Base-by-base conservation (phyloP, 2,888 invertebrate species). In the Mythimna loreyi region DNA sequence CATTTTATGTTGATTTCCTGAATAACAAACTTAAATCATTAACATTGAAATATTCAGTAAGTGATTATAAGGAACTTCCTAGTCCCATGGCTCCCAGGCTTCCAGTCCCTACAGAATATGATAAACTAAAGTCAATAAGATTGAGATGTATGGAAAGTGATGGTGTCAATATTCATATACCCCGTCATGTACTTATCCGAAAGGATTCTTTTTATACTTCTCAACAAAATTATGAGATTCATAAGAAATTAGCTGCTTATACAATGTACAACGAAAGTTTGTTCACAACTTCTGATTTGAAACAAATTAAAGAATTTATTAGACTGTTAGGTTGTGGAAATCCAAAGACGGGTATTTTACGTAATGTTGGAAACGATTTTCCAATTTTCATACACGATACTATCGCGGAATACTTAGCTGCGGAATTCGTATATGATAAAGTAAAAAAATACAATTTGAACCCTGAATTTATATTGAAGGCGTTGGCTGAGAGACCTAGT, bases 201-300 rank as follows among this genome's bases (percentile, higher is more conserved):
- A 16, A 13, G 16, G 40, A 0, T 16, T 4, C 19, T 19, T 43
- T 19, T 43, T 43, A 19, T 6, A 4, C 6, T 19, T 19, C 43
- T 0, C 2, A 16, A 50, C 1, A 7, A 25, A 25, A 25, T 19
- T 7, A 25, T 19, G 25, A 50, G 7, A 25, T 7, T 7, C 19
- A 50, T 50, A 50, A 50, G 19, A 25, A 19, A 50, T 25, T 57
- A 19, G 57, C 36, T 25, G 57, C 57, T 23, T 57, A 57, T 19
- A 40, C 6, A 11, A 19, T 40, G 6, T 57, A 40, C 3, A 2
- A 57, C 19, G 11, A 16, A 57, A 6, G 40, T 57, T 21, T 23
- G 3, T 19, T 23, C 13, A 23, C 16, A 6, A 3, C 25, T 57
- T 40, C 23, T 16, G 11, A 2, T 8, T 2, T 11, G 13, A 1